These are phyloP conservation scores for Drosophila guanche DNA, from an alignment of 1,140 invertebrate species.

Conservation along the genomic window DNA sequence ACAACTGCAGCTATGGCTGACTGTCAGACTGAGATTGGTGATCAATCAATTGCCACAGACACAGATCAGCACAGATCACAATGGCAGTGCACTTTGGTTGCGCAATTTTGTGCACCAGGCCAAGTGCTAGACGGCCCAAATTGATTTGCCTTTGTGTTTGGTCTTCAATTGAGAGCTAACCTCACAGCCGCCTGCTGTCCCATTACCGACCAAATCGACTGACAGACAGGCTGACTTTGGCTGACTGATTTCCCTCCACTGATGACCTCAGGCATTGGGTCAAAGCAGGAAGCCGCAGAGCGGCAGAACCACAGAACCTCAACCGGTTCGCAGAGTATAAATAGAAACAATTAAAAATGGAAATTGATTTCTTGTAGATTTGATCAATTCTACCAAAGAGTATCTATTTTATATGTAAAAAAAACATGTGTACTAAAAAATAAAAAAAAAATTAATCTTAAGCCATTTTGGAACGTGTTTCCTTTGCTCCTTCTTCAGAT, in stretches of 20 bases:
- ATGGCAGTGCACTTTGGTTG: slow-evolving; percentile 37
- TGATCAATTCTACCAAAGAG: slow-evolving; percentile 62
- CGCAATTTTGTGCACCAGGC: background rate
- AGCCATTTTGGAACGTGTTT: slow-evolving; percentile 33
- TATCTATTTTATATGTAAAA: slow-evolving; percentile 24
- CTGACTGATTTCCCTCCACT: background rate
- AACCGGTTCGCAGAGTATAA: slow-evolving; percentile 15
- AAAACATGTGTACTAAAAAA: slow-evolving; percentile 14
- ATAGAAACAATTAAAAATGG: slow-evolving; percentile 41
- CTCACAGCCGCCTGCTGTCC: slow-evolving; percentile 5
- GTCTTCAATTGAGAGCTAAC: slow-evolving; percentile 14
- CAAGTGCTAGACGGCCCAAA: slow-evolving; percentile 8
- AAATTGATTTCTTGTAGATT: slow-evolving; percentile 54
- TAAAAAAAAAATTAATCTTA: slow-evolving; percentile 35
- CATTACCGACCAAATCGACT: slow-evolving; percentile 30
- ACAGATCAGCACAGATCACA: background rate
- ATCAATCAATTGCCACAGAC: slow-evolving; percentile 26
- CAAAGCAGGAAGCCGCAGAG: slow-evolving; percentile 34
- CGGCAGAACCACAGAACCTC: background rate
- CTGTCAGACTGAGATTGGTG: slow-evolving; percentile 9
- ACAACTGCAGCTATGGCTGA: slow-evolving; percentile 6
- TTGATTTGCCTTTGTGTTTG: slow-evolving; percentile 36
- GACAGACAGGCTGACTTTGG: too few species aligned
- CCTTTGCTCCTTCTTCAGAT: background rate
- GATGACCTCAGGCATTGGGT: slow-evolving; percentile 47